These are phyloP conservation scores for Periophthalmus modestus DNA, from an alignment of 2,113 vertebrate genomes.

Conservation along the genomic window DNA sequence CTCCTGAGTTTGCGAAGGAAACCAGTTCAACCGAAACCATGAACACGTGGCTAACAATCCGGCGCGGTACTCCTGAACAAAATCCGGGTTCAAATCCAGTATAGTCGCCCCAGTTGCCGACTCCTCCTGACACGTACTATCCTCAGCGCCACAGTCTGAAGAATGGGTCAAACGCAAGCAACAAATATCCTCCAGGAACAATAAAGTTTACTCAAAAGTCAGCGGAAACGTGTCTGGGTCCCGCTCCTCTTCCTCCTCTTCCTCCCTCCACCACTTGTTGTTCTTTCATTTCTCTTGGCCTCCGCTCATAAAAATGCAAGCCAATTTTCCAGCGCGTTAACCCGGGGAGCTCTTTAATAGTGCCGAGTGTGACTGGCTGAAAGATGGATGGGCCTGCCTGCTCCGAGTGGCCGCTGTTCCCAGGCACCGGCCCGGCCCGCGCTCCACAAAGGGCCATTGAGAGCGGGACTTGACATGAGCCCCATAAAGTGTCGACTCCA, in stretches of 20 bases:
- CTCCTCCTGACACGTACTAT: too few relatives aligned
- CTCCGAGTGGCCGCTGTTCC: slow-evolving; percentile 95
- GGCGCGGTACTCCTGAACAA: too few relatives aligned
- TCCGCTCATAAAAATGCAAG: slow-evolving; percentile 98
- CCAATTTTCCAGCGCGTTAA: slow-evolving; percentile 99
- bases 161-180: too few relatives aligned
- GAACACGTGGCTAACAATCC: too few relatives aligned
- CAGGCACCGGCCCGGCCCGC: slow-evolving; percentile 89
- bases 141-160: too few relatives aligned
- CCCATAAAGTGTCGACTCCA: slow-evolving; percentile 98
- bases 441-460: slow-evolving; percentile 98
- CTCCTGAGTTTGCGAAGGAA: too few relatives aligned
- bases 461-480: slow-evolving; percentile 95
- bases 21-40: too few relatives aligned
- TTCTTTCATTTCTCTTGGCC: slow-evolving; percentile 89
- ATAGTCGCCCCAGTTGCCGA: too few relatives aligned
- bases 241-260: neutral
- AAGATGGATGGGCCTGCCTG: slow-evolving; percentile 95
- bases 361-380: slow-evolving; percentile 81
- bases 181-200: neutral
- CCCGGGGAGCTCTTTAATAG: slow-evolving; percentile 90
- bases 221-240: neutral
- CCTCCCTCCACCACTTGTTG: slow-evolving; percentile 77
- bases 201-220: neutral
- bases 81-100: too few relatives aligned